Evolutionary conservation across 2,113 vertebrate genomes (phyloP).

Genomic region (Uropsilus gracilis): DNA sequence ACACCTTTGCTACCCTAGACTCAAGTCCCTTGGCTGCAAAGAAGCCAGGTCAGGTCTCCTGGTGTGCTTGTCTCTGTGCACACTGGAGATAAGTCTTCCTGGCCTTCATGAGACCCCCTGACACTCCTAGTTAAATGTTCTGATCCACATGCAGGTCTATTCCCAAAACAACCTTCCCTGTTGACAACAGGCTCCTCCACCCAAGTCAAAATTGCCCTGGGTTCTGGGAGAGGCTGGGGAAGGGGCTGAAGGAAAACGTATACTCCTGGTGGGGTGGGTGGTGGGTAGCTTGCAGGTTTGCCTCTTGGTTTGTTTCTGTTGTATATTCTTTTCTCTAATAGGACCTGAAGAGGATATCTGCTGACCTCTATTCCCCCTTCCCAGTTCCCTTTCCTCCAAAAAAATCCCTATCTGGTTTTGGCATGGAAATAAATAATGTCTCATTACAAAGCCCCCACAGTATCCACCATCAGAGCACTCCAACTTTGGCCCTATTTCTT

Average conservation of each 20-base stretch:
- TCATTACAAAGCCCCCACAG: background rate
- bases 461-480: background rate
- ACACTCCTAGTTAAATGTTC: background rate
- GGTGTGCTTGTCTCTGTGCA: background rate
- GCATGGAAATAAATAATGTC: background rate
- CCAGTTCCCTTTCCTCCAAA: background rate
- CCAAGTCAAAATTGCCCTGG: background rate
- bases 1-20: background rate
- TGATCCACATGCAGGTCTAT: background rate
- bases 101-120: background rate
- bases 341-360: background rate
- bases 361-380: background rate
- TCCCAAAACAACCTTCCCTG: constrained; percentile 4
- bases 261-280: too few species aligned
- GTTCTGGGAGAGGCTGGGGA: background rate
- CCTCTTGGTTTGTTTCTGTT: background rate
- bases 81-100: background rate
- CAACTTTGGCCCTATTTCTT: background rate
- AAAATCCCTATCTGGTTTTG: background rate
- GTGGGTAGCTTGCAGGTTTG: background rate
- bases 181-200: background rate
- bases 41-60: background rate
- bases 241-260: background rate
- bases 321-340: background rate
- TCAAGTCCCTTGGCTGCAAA: background rate